Base-by-base conservation (phyloP, 2,888 invertebrate genomes). In the Beris morrisii region DNA sequence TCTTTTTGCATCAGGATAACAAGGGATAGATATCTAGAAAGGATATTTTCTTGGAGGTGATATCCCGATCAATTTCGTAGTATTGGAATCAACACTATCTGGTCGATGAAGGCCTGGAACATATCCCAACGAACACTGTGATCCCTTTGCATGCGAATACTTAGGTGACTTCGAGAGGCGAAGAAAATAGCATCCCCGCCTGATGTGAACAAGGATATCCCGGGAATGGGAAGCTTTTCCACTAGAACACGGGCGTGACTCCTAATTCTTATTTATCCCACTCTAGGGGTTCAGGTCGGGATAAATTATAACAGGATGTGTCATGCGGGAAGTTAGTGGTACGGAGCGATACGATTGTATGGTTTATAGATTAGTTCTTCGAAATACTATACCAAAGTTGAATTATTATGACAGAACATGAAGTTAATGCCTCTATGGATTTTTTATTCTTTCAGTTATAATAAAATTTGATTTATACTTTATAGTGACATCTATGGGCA, bases 181-280 rank as follows among this genome's bases (percentile, higher is more conserved):
- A n/a, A 28, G 7, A 6, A n/a, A 52, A 15, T 11, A 52, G 15
- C 28, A 52, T 52, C 11, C n/a, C 22, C 15, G 6, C 6, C 5
- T 4, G 28, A 52, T 28, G 22, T 52, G 44, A 64, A 67, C 56
- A 67, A 31, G 48, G 30, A 50, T 55, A 55, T 43, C 63, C 56
- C 50, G 50, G 38, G 12, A 44, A 46, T 43, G n/a, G 48, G 30
- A 67, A 64, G 50, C 7, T 45, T 44, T 12, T 15, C 11, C 7
- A 12, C 57, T 13, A 46, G 7, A 11, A 22, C 13, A 5, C 44
- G 13, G n/a, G n/a, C n/a, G 53, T 31, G 12, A 9, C 68, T 68
- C 71, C 68, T 71, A 71, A 72, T 71, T 72, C 71, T 71, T 71
- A 71, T 72, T 72, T 72, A 72, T 72, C 70, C 70, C 61, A 64